These are phyloP conservation scores for Jordanella pulchra DNA, from an alignment of 2,797 vertebrate species.

Conservation along the genomic window DNA sequence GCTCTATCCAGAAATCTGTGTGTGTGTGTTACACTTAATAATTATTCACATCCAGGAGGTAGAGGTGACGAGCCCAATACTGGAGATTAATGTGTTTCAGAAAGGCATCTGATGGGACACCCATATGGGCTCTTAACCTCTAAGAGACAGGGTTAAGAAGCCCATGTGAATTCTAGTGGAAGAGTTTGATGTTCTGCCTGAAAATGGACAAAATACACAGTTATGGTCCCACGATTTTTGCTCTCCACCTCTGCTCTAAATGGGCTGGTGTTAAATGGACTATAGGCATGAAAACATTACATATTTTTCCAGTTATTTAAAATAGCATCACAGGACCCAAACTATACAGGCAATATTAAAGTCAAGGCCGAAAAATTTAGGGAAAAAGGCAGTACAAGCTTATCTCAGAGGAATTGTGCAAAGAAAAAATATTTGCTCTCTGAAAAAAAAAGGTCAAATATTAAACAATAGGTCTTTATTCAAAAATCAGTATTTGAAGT, in stretches of 20 bases:
- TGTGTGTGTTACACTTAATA: conserved; percentile 63
- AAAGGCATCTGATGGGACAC: conserved; percentile 49
- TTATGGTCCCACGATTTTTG: conserved; percentile 42
- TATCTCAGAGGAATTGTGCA: no score
- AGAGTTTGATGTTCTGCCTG: conserved; percentile 45
- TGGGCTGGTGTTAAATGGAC: background rate
- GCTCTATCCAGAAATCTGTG: conserved; percentile 78
- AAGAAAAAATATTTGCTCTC: no score
- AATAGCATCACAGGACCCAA: no score
- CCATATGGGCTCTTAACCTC: conserved; percentile 77
- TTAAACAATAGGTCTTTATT: no score
- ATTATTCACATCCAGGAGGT: conserved; percentile 58
- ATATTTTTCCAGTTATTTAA: no score
- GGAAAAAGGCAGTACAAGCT: no score
- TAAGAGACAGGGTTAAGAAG: conserved; percentile 32
- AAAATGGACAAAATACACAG: conserved; percentile 48
- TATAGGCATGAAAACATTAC: no score
- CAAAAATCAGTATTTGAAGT: no score
- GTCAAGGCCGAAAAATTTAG: no score
- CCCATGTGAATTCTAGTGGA: conserved; percentile 32
- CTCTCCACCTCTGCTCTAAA: background rate
- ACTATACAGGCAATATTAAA: no score
- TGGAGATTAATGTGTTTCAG: conserved; percentile 71
- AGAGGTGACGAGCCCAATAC: conserved; percentile 46
- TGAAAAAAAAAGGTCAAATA: no score